A percentile compares a stretch with the other conserved stretches of the same genome.
Evolutionary conservation across 1,140 invertebrate genomes (phyloP).

Genomic region (Drosophila seguyi): DNA sequence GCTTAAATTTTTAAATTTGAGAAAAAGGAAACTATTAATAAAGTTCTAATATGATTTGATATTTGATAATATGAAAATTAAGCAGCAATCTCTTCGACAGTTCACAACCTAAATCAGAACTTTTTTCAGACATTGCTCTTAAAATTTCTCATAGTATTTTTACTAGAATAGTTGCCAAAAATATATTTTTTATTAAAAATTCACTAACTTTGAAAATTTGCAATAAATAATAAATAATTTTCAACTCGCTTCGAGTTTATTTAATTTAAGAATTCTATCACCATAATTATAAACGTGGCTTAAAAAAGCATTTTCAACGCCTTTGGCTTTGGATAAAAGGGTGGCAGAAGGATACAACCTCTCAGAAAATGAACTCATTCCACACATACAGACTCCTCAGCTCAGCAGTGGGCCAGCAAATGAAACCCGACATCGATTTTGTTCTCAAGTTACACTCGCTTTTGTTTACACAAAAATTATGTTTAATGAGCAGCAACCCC

Average conservation of each 20-base stretch:
- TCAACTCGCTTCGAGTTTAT: neutral
- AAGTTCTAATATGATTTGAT: too few species aligned
- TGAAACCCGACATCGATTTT: conserved; percentile 71
- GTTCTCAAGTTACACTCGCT: conserved; percentile 73
- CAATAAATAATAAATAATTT: too few species aligned
- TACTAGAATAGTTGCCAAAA: too few species aligned
- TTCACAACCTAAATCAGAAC: too few species aligned
- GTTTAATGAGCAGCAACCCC: conserved; percentile 75
- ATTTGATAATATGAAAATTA: too few species aligned
- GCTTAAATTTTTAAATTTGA: too few species aligned
- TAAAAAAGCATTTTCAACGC: neutral
- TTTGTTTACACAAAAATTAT: conserved; percentile 83
- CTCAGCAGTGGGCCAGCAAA: conserved; percentile 36
- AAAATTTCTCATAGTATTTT: neutral
- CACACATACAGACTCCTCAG: conserved; percentile 35
- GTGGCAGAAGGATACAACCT: conserved; percentile 10
- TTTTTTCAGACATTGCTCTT: neutral
- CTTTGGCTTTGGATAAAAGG: neutral
- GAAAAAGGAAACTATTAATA: too few species aligned
- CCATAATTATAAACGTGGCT: neutral
- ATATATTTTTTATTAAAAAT: too few species aligned
- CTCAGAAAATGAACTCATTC: conserved; percentile 22
- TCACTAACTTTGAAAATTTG: neutral
- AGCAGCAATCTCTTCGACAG: too few species aligned
- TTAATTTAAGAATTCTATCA: conserved; percentile 4